These are phyloP conservation scores for Frankliniella fusca DNA, from an alignment of 2,888 invertebrate species.

Conservation along the genomic window DNA sequence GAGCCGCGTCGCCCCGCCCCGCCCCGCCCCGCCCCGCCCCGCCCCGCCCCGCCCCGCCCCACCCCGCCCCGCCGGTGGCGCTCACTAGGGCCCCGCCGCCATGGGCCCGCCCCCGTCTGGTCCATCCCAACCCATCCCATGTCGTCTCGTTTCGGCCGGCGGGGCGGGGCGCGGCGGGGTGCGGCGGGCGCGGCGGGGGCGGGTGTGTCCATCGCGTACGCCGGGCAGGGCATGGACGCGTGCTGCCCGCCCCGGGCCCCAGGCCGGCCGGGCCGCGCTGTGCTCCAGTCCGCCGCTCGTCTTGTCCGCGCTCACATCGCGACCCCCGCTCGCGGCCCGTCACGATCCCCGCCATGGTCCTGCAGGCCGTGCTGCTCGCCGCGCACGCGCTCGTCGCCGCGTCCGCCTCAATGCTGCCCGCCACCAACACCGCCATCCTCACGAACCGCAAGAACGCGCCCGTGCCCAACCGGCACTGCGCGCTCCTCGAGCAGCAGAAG, in stretches of 20 bases:
- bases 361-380: background rate
- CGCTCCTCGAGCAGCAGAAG: constrained; percentile 9
- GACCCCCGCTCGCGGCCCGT: background rate
- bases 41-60: background rate
- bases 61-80: background rate
- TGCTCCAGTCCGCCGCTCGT: too few relatives aligned
- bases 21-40: background rate
- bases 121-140: background rate
- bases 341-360: too few relatives aligned
- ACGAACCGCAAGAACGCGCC: background rate
- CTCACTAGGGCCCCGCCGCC: background rate
- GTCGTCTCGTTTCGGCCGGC: background rate
- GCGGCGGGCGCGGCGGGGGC: too few relatives aligned
- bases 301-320: background rate
- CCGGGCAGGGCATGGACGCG: too few relatives aligned
- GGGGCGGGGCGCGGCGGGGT: too few relatives aligned
- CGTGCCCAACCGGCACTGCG: background rate
- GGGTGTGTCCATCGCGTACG: too few relatives aligned
- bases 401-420: background rate
- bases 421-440: constrained; percentile 11
- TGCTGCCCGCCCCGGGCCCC: too few relatives aligned
- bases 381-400: background rate
- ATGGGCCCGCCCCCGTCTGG: background rate
- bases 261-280: too few relatives aligned
- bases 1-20: background rate